Evolutionary conservation across 1,140 invertebrate genomes (phyloP), one percentile per base, ranked within the genome.

Genomic region (Halesus radiatus): DNA sequence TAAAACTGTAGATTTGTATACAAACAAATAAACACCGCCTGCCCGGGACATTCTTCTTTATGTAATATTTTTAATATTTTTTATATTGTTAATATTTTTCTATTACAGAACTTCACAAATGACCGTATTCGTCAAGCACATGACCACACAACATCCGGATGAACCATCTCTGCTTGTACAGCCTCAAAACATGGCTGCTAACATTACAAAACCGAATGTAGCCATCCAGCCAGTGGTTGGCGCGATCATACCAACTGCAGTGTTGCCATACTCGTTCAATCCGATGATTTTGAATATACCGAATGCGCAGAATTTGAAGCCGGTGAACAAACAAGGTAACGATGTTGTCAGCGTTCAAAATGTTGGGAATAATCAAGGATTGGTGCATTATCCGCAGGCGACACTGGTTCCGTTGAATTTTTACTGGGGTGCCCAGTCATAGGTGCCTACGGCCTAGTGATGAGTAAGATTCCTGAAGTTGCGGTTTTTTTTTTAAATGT

Each of bases 281-380:
- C 76, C 60, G 37, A 50, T 52, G 22, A 79, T 79, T 58, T 72
- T 72, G 26, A 72, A 79, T 26, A 72, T 72, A 18, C 66, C 77
- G 1, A 79, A 72, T 37, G 50, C 78, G 56, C 78, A 73, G 18
- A 76, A 60, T 76, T n/a, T 60, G 26, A 29, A 32, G 8, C 56
- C 54, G 54, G 18, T 29, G 64, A 64, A n/a, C 15, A n/a, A 26
- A 3, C 62, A 66, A 29, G 29, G 32, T 18, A 66, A n/a, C 29
- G 37, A 16, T 66, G 62, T 66, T 66, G 62, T 16, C 23, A 29
- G 20, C 29, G n/a, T n/a, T 1, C 62, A 66, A 66, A n/a, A 66
- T 1, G 29, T 37, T 15, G 62, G 37, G 3, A 37, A 1, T 26
- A 66, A n/a, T 18, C 29, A 50, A 7, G 45, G 18, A 45, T 0